Base-by-base conservation (phyloP, 2,797 vertebrate genomes). In the Microctenopoma lineatum region DNA sequence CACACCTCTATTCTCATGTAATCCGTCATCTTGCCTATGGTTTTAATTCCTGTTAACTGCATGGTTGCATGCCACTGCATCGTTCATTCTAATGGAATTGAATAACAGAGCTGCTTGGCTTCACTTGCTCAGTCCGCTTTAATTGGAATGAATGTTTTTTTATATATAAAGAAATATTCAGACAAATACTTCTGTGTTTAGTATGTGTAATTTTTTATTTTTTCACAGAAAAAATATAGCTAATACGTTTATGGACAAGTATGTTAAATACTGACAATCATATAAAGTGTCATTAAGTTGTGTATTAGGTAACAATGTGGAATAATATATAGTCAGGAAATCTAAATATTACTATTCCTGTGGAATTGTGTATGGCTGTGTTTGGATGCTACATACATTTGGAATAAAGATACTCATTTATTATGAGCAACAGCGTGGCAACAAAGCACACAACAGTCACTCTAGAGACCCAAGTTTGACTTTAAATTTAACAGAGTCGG, bases 41-140 rank as follows among this genome's bases (percentile, higher is more conserved):
- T 93, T 94, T 94, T 94, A 94, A 95, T 95, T 94, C 93, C 91
- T 93, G 93, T 93, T 94, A 94, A 92, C 91, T 93, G 92, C 93
- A 92, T 93, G 90, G 93, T 90, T 93, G 89, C 92, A 90, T 92
- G 86, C 85, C 86, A 70, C 89, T 92, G 93, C 90, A 92, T 91
- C 87, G 86, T 92, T 93, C 93, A 91, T 93, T 93, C 92, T 93
- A 92, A 93, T 93, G 92, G 92, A 93, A 94, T 93, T 92, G 93
- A 94, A 94, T 93, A 94, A 93, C 91, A 92, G 89, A 88, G 84
- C 83, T 91, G 93, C 91, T 91, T 90, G 90, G 89, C 84, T 94
- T 91, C 91, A 87, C 91, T 84, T 82, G 81, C 90, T 88, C 90
- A 90, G 91, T 81, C 88, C 87, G 73, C 84, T 93, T 94, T 94